A percentile compares a stretch with the other conserved stretches of the same genome.
Conservation (phyloP, 2,888 invertebrate genomes). For the Scaptomyza cyrtandrae region DNA sequence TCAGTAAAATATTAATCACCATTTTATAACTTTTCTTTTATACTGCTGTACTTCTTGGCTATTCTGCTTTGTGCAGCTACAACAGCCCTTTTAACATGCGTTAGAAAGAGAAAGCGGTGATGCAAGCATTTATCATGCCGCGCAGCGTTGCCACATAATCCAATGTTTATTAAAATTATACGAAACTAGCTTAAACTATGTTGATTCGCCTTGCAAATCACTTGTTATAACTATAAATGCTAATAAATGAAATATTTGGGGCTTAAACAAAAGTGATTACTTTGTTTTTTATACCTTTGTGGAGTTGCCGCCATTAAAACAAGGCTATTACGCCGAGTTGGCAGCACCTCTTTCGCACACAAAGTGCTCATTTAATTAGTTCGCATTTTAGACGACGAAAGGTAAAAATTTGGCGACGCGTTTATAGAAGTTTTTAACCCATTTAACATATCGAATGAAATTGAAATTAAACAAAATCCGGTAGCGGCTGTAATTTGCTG, state of each 20-base stretch:
- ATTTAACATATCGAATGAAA: slow-evolving; percentile 46
- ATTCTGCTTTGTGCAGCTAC: slow-evolving; percentile 39
- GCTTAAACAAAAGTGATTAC: accelerated
- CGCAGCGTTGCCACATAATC: slow-evolving; percentile 54
- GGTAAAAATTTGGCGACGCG: slow-evolving; percentile 78
- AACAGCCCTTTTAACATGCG: slow-evolving; percentile 25
- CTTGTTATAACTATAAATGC: neutral
- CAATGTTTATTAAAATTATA: slow-evolving; percentile 1
- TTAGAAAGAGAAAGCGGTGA: slow-evolving; percentile 56
- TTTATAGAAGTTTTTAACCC: slow-evolving; percentile 54
- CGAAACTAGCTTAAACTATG: neutral
- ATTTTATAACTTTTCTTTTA: slow-evolving; percentile 45
- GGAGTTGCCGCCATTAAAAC: slow-evolving; percentile 70
- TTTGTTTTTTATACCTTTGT: slow-evolving; percentile 1
- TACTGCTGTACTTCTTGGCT: slow-evolving; percentile 32
- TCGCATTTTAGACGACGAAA: slow-evolving; percentile 81
- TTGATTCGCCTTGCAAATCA: slow-evolving; percentile 27
- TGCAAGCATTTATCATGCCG: slow-evolving; percentile 56
- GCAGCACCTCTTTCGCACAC: slow-evolving; percentile 65
- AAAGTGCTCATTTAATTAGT: slow-evolving; percentile 79
- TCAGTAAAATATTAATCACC: slow-evolving; percentile 69
- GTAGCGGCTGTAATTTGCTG: slow-evolving; percentile 51
- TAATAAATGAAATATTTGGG: neutral
- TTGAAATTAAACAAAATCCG: slow-evolving; percentile 59
- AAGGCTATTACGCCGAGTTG: slow-evolving; percentile 49